Conservation (phyloP, 2,888 invertebrate genomes). For the Lasioglossum pauxillum region DNA sequence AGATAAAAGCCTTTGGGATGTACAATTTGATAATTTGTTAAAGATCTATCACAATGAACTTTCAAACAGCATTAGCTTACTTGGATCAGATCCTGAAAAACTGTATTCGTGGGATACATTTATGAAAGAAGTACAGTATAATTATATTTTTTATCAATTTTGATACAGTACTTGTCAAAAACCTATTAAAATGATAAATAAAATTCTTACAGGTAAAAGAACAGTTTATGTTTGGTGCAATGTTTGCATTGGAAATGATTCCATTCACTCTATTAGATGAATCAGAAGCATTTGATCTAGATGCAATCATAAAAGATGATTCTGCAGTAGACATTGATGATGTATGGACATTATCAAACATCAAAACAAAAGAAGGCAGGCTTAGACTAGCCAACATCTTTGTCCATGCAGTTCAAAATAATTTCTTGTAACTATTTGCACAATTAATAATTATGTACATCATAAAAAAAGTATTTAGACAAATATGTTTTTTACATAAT, state of each 20-base stretch:
- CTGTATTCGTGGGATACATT: conserved; percentile 86
- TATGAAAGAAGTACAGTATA: conserved; percentile 84
- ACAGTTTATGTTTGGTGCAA: conserved; percentile 86
- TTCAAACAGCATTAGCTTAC: conserved; percentile 85
- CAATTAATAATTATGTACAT: neutral
- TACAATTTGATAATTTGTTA: conserved; percentile 87
- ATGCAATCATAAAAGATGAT: conserved; percentile 85
- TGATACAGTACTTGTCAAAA: neutral
- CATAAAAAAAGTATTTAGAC: conserved; percentile 24
- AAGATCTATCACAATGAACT: conserved; percentile 87
- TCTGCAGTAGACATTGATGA: conserved; percentile 87
- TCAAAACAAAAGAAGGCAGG: conserved; percentile 87
- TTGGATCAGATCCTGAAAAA: conserved; percentile 87
- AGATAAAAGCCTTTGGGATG: conserved; percentile 85
- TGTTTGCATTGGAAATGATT: conserved; percentile 87
- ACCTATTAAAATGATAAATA: neutral
- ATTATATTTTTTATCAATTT: conserved; percentile 9
- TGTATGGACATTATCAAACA: conserved; percentile 88
- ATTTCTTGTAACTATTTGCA: conserved; percentile 85
- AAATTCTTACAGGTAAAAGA: conserved; percentile 83
- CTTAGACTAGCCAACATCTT: conserved; percentile 88
- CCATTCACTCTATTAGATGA: conserved; percentile 86
- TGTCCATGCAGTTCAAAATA: conserved; percentile 88
- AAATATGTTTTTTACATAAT: conserved; percentile 58
- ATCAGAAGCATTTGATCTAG: conserved; percentile 87